Conservation (phyloP, 2,888 invertebrate species). For the Venustoraphidia nigricollis region DNA sequence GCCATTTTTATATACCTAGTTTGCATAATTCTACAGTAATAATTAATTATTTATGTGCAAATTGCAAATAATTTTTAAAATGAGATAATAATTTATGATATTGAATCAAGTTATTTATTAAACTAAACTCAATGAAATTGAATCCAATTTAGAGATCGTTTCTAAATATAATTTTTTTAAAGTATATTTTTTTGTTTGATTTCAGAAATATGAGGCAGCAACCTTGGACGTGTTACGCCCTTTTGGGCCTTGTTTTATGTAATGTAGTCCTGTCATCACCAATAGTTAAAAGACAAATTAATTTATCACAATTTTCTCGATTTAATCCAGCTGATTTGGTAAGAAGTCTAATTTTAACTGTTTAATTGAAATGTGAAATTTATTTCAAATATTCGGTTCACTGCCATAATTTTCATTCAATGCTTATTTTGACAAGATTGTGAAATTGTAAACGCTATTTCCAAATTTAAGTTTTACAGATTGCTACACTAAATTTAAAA, state of each 20-base stretch:
- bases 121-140: not conserved
- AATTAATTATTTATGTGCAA: too few species aligned
- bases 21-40: too few species aligned
- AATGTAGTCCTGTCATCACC: conserved; percentile 19
- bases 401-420: too few species aligned
- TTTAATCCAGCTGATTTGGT: conserved; percentile 2
- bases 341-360: not conserved
- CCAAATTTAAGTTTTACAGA: too few species aligned
- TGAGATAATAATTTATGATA: not conserved
- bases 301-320: conserved; percentile 1
- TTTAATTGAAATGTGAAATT: too few species aligned
- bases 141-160: not conserved
- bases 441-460: too few species aligned
- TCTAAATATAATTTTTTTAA: not conserved
- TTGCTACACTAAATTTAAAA: too few species aligned
- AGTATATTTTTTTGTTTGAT: conserved; percentile 11
- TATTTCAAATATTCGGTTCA: too few species aligned
- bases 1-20: too few species aligned
- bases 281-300: conserved; percentile 19
- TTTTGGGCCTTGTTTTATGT: conserved; percentile 18
- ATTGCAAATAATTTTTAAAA: too few species aligned
- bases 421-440: too few species aligned
- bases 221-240: conserved; percentile 16
- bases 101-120: not conserved
- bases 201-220: conserved; percentile 23